A percentile compares a stretch with the other conserved stretches of the same genome.
Evolutionary conservation across 2,113 vertebrate species (phyloP).

Genomic region (Corythornis madagascariensis): DNA sequence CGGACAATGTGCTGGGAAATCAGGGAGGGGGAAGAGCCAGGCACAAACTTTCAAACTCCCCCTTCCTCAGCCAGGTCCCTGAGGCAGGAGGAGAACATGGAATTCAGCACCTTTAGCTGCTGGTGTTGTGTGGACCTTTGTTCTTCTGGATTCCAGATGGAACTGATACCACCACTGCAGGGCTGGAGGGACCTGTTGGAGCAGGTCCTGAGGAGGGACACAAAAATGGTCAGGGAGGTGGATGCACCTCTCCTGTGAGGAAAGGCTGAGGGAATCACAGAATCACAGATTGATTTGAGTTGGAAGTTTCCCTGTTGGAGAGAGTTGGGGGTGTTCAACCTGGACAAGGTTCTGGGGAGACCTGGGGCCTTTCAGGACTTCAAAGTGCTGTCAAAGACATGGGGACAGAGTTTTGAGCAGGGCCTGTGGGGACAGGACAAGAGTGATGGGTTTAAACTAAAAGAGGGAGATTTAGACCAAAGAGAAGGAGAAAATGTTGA

Average conservation of each 20-base stretch:
- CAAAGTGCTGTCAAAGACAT: neutral
- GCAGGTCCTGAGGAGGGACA: neutral
- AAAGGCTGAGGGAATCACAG: neutral
- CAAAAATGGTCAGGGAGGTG: neutral
- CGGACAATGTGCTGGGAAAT: neutral
- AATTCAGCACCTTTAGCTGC: neutral
- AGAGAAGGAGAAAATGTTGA: neutral
- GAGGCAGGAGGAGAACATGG: neutral
- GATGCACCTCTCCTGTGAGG: neutral
- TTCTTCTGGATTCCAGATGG: neutral
- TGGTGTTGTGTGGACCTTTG: neutral
- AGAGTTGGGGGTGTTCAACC: neutral
- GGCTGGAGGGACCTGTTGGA: neutral
- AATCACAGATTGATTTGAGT: neutral
- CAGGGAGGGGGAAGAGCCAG: accelerated
- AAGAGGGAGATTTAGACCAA: neutral
- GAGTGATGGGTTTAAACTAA: neutral
- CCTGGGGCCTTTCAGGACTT: neutral
- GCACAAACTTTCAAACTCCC: neutral
- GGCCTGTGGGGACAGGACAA: neutral
- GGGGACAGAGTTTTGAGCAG: neutral
- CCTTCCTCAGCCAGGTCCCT: neutral
- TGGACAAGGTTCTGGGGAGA: neutral
- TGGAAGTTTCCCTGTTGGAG: neutral
- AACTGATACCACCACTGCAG: neutral